These are phyloP conservation scores for Fukomys damarensis DNA, from an alignment of 2,113 vertebrate species.

Conservation along the genomic window DNA sequence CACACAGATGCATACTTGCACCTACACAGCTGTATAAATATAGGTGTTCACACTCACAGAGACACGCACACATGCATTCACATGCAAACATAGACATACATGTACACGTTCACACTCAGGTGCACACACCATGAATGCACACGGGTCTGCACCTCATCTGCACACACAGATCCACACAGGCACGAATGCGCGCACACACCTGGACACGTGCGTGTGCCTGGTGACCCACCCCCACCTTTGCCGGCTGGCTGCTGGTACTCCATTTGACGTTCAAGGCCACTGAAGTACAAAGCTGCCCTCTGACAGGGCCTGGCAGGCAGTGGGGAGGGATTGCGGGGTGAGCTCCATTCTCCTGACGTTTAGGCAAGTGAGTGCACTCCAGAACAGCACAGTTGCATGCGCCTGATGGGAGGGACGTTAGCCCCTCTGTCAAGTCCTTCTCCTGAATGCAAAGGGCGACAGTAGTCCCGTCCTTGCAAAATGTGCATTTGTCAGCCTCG, in stretches of 20 bases:
- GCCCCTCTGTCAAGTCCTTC: background rate
- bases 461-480: background rate
- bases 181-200: background rate
- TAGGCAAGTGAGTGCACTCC: rapidly evolving
- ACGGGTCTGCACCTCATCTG: background rate
- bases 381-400: rapidly evolving
- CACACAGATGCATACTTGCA: background rate
- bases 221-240: no score
- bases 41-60: background rate
- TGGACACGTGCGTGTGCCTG: no score
- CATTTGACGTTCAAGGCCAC: background rate
- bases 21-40: background rate
- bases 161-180: background rate
- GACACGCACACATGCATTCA: background rate
- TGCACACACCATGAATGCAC: background rate
- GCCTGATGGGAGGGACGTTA: background rate
- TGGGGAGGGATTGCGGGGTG: background rate
- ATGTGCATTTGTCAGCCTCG: background rate
- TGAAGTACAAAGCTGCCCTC: background rate
- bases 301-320: background rate
- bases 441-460: background rate
- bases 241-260: background rate
- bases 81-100: background rate
- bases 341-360: background rate
- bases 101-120: background rate